Evolutionary conservation across 2,888 invertebrate genomes (phyloP), one percentile per base, ranked within the genome.

Genomic region (Euspilapteryx auroguttella): DNA sequence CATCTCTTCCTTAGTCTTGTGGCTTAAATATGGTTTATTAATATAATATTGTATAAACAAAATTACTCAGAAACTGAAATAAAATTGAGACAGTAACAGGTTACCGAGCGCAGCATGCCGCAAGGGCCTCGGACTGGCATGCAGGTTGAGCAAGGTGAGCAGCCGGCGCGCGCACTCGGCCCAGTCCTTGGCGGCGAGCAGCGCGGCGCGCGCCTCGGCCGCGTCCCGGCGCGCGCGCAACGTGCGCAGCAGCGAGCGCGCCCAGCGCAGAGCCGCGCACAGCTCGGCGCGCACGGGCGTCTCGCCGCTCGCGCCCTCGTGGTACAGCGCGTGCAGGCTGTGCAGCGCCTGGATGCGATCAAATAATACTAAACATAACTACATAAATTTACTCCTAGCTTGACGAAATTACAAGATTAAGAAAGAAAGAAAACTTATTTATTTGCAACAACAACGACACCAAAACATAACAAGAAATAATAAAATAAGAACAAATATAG

Each of bases 241-340:
- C 35, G 88, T 87, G 27, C 86, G 81, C 29, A 86, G 79, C 12
- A 89, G 61, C 33, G 89, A 82, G 29, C 85, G 81, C 45, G 89
- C 82, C 55, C 89, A 87, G 1, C 86, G 82, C 35, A 95, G 78
- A 24, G 95, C 81, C 42, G 94, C 91, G 20, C 90, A 81, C 31
- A 95, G 78, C 57, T 95, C 95, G 1, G 91, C 91, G 6, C 94
- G 92, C 31, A 94, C 93, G 55, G 91, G 91, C 51, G 31, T 44
- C 20, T 91, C 90, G 58, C 93, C 92, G 12, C 46, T 51, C 20
- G 57, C 58, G 9, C 94, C 94, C 62, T 95, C 94, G 45, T 94
- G 92, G 55, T 94, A 89, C 85, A 95, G 94, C 40, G 91, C 87
- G 76, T 94, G 94, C 34, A 95, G 76, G 37, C 93, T 92, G 64